Evolutionary conservation across 2,797 vertebrate genomes (phyloP).

Genomic region (Sebastes aleutianus): DNA sequence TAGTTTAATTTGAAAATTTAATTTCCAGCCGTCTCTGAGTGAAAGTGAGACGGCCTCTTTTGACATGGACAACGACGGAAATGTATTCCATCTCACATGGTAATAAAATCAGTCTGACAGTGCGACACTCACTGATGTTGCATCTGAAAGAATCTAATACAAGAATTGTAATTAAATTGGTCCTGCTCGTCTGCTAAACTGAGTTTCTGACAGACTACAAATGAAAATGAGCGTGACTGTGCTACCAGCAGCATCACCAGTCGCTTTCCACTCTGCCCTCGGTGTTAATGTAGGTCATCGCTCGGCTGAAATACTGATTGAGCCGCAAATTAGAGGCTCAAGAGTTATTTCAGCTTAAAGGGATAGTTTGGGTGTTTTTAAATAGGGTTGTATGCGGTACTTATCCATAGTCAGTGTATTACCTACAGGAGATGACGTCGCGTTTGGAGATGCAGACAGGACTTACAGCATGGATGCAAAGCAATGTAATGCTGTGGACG

Average conservation of each 20-base stretch:
- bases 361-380: too few species aligned
- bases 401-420: too few species aligned
- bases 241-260: neutral
- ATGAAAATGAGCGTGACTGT: conserved; percentile 12
- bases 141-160: conserved; percentile 26
- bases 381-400: too few species aligned
- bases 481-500: too few species aligned
- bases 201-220: conserved; percentile 29
- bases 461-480: too few species aligned
- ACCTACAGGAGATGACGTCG: too few species aligned
- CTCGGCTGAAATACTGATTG: neutral
- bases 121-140: conserved; percentile 2
- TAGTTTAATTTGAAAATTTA: conserved; percentile 15
- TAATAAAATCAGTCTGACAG: conserved; percentile 18
- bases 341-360: conserved; percentile 4
- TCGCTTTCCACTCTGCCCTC: neutral
- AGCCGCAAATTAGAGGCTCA: conserved; percentile 5
- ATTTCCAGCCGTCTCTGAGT: conserved; percentile 7
- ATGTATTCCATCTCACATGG: conserved; percentile 18
- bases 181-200: conserved; percentile 24
- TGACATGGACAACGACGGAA: conserved; percentile 1
- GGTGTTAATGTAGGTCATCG: neutral
- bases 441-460: too few species aligned
- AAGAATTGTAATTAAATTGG: conserved; percentile 22
- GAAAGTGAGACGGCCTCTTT: conserved; percentile 14